Percentiles rank a stretch among this genome's conserved stretches.
Conservation (phyloP, 2,113 vertebrate species). For the Oreochromis niloticus region DNA sequence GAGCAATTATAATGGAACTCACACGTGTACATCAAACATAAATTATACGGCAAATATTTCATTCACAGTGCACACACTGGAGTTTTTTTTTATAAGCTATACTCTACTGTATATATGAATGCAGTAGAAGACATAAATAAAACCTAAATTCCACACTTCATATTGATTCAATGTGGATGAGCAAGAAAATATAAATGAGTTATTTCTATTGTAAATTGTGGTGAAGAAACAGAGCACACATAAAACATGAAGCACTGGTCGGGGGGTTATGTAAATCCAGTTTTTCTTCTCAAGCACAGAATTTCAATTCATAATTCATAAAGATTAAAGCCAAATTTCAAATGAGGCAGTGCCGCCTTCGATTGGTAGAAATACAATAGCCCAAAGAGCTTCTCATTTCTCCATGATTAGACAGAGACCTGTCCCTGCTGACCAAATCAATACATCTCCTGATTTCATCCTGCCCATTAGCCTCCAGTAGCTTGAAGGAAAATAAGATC, state of each 20-base stretch:
- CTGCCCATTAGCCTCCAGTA: conserved; percentile 11
- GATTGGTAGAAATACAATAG: conserved; percentile 42
- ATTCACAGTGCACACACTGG: not conserved
- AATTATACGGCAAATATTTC: not conserved
- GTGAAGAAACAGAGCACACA: conserved; percentile 21
- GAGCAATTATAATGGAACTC: conserved; percentile 28
- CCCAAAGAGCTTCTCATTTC: conserved; percentile 38
- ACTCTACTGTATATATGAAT: not conserved
- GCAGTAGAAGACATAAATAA: not conserved
- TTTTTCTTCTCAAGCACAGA: conserved; percentile 18
- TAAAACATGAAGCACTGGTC: conserved; percentile 64
- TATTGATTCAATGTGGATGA: conserved; percentile 19
- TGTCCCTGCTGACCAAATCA: conserved; percentile 53
- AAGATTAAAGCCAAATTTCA: conserved; percentile 65
- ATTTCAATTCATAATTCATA: conserved; percentile 72
- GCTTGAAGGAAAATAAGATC: conserved; percentile 11
- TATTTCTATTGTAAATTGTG: conserved; percentile 38
- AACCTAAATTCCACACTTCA: not conserved
- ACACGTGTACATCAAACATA: conserved; percentile 13
- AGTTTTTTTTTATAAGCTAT: not conserved
- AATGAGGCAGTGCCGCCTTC: conserved; percentile 39
- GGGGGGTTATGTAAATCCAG: conserved; percentile 63
- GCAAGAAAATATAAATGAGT: conserved; percentile 25
- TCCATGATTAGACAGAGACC: conserved; percentile 49
- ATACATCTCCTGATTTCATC: conserved; percentile 56